Evolutionary conservation across 2,888 invertebrate genomes (phyloP).

Genomic region (Rhagophthalmus giganteus): DNA sequence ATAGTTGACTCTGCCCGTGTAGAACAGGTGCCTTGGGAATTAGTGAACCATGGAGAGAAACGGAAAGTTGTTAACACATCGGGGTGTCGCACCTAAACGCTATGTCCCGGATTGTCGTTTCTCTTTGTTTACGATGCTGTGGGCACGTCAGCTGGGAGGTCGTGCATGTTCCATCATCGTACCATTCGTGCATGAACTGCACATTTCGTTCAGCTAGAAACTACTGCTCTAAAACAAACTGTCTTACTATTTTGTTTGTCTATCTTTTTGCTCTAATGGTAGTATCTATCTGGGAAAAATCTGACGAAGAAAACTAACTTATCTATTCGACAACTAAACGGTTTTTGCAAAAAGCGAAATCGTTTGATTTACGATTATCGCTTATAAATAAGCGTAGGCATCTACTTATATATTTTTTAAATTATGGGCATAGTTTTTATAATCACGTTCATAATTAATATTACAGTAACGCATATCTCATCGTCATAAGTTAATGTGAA

Average conservation of each 20-base stretch:
- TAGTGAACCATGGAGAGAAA: conserved; percentile 23
- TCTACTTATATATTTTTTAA: too few species aligned
- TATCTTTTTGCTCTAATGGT: background rate
- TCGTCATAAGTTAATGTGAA: background rate
- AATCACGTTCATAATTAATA: too few species aligned
- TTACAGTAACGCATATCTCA: background rate
- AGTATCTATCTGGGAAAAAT: too few species aligned
- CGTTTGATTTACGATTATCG: background rate
- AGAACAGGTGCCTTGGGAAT: conserved; percentile 20
- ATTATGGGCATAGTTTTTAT: too few species aligned
- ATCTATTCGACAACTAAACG: background rate
- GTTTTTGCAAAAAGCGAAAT: background rate
- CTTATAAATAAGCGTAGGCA: too few species aligned
- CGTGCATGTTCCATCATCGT: conserved; percentile 42
- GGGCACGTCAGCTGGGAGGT: conserved; percentile 35
- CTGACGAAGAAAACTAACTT: too few species aligned
- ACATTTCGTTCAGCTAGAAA: conserved; percentile 14
- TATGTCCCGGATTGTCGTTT: conserved; percentile 35
- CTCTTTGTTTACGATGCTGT: conserved; percentile 38
- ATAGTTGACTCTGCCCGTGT: conserved; percentile 5
- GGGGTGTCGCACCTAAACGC: conserved; percentile 38
- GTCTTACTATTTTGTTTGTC: conserved; percentile 1
- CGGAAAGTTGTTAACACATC: conserved; percentile 39
- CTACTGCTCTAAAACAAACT: conserved; percentile 6
- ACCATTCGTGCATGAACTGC: conserved; percentile 40